Evolutionary conservation across 2,888 invertebrate species (phyloP).

Genomic region (Stenurella melanura): DNA sequence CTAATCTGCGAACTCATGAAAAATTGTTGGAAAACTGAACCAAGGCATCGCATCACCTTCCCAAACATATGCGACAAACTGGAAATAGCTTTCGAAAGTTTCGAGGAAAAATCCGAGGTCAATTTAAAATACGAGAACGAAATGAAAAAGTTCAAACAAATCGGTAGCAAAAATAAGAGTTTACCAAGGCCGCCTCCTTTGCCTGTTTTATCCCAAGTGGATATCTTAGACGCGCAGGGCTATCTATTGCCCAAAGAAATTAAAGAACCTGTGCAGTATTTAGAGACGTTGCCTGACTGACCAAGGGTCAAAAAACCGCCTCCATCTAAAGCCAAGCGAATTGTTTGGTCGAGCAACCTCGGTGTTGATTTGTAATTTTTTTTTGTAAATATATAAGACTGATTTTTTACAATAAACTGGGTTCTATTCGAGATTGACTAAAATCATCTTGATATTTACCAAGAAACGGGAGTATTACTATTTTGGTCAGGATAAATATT

Average conservation of each 20-base stretch:
- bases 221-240: slow-evolving; percentile 80
- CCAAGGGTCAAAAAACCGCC: slow-evolving; percentile 61
- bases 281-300: slow-evolving; percentile 70
- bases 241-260: slow-evolving; percentile 78
- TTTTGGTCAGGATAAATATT: slow-evolving; percentile 2
- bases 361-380: slow-evolving; percentile 30
- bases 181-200: slow-evolving; percentile 77
- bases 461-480: neutral
- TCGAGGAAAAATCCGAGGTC: slow-evolving; percentile 44
- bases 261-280: slow-evolving; percentile 69
- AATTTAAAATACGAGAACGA: slow-evolving; percentile 59
- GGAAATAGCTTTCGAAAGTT: slow-evolving; percentile 71
- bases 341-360: slow-evolving; percentile 14
- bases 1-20: slow-evolving; percentile 85
- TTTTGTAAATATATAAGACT: slow-evolving; percentile 30
- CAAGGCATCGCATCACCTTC: slow-evolving; percentile 85
- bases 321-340: neutral
- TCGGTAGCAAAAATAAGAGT: slow-evolving; percentile 63
- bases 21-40: slow-evolving; percentile 88
- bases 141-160: slow-evolving; percentile 50
- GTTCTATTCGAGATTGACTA: neutral
- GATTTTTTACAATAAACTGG: slow-evolving; percentile 18
- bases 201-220: slow-evolving; percentile 72
- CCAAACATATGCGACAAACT: slow-evolving; percentile 81
- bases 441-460: slow-evolving; percentile 2